A percentile compares a stretch with the other conserved stretches of the same genome.
Evolutionary conservation across 2,113 vertebrate species (phyloP).

Genomic region (Syngnathus floridae): DNA sequence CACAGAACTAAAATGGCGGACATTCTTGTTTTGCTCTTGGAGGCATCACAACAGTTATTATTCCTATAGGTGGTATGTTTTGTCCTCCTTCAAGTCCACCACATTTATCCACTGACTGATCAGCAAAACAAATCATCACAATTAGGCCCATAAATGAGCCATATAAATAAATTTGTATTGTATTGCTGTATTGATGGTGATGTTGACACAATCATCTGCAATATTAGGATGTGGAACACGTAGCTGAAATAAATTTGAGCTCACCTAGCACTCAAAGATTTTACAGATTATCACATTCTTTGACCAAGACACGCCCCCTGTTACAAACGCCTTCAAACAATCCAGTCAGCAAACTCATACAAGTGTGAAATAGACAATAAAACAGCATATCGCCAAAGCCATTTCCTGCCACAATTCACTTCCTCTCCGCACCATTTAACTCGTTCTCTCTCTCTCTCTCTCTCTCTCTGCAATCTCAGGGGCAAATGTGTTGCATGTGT

Average conservation of each 20-base stretch:
- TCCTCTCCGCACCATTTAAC: conserved; percentile 56
- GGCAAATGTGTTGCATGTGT: conserved; percentile 56
- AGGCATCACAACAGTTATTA: conserved; percentile 20
- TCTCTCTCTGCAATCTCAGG: conserved; percentile 16
- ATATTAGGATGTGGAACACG: not conserved
- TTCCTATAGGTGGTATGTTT: not conserved
- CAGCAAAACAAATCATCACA: no score
- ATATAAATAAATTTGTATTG: no score
- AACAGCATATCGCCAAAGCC: conserved; percentile 49
- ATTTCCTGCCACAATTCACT: conserved; percentile 55
- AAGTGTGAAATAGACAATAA: conserved; percentile 66
- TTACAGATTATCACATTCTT: conserved; percentile 13
- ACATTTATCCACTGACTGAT: not conserved
- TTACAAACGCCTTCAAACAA: conserved; percentile 40
- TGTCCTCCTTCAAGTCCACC: not conserved
- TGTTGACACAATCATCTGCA: not conserved
- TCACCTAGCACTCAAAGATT: not conserved
- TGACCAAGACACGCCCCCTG: conserved; percentile 16
- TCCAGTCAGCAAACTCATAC: conserved; percentile 55
- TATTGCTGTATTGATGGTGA: not conserved
- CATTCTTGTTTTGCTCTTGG: conserved; percentile 40
- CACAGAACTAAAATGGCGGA: conserved; percentile 31
- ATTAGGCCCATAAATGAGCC: no score
- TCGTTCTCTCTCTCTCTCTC: conserved; percentile 14
- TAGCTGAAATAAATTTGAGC: not conserved